These are phyloP conservation scores for Platyura marginata DNA, from an alignment of 1,140 invertebrate genomes.

Conservation along the genomic window DNA sequence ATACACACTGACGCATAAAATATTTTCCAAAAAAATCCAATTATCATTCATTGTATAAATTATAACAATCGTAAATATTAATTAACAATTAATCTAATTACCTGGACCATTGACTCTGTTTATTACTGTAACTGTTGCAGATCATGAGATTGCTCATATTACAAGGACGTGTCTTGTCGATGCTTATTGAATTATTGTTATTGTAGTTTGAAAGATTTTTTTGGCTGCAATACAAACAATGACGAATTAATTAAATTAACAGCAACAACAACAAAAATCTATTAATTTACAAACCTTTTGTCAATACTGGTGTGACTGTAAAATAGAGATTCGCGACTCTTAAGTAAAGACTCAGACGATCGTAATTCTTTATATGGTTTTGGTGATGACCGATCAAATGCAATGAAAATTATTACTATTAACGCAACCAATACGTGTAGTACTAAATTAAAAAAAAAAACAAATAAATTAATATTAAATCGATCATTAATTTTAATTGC, in stretches of 20 bases:
- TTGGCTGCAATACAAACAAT: no score
- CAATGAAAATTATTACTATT: not conserved
- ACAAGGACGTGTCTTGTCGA: not conserved
- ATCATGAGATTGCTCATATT: not conserved
- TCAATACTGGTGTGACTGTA: not conserved
- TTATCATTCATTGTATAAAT: not conserved
- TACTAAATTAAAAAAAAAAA: not conserved
- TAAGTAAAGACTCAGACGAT: not conserved
- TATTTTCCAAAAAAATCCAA: not conserved
- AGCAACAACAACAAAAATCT: no score
- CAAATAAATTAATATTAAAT: no score
- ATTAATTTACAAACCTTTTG: no score
- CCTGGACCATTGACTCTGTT: conserved; percentile 1
- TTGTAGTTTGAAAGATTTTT: no score
- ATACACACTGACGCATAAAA: not conserved
- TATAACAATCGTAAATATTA: not conserved
- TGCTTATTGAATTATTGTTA: no score
- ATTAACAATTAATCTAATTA: not conserved
- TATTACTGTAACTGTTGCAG: not conserved
- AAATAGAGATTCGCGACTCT: not conserved
- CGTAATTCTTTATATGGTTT: not conserved
- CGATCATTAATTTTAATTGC: not conserved
- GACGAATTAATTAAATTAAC: no score
- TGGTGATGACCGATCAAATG: not conserved
- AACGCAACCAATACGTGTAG: not conserved